phyloP scores from a whole-genome alignment of 2,888 invertebrate genomes.

The Nysson spinosus region DNA sequence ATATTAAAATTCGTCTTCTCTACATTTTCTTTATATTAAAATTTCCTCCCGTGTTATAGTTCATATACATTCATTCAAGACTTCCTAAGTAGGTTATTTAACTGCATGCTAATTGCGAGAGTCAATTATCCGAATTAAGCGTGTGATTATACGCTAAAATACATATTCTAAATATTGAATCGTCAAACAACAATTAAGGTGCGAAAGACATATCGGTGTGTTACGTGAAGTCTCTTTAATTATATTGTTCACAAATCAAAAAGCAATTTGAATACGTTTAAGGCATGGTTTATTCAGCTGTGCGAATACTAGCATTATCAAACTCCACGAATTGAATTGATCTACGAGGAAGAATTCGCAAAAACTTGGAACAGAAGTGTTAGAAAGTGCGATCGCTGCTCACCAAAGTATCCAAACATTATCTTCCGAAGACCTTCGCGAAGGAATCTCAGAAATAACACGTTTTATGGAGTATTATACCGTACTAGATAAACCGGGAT shows the following conservation, averaged over 20 bases:
- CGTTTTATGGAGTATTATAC: neutral
- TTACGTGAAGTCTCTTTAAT: too few species aligned
- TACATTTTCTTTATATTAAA: too few species aligned
- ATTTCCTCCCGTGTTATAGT: too few species aligned
- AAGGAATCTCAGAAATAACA: neutral
- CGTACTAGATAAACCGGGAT: neutral
- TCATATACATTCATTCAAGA: too few species aligned
- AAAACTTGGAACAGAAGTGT: neutral
- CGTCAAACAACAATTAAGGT: too few species aligned
- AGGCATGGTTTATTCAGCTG: neutral
- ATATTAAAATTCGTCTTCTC: too few species aligned
- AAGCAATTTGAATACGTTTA: neutral
- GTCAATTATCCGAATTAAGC: too few species aligned
- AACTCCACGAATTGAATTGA: conserved; percentile 3
- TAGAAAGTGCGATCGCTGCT: conserved; percentile 10
- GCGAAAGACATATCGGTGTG: too few species aligned
- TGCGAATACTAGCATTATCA: conserved; percentile 21
- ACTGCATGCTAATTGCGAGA: too few species aligned
- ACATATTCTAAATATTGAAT: too few species aligned
- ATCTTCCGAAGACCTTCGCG: conserved; percentile 6
- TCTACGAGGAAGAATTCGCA: conserved; percentile 7
- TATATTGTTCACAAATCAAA: neutral
- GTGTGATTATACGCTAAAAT: too few species aligned
- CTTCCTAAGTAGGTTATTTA: too few species aligned
- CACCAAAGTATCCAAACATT: neutral